Base-by-base conservation (phyloP, 1,140 invertebrate genomes). In the Drosophila setifemur region DNA sequence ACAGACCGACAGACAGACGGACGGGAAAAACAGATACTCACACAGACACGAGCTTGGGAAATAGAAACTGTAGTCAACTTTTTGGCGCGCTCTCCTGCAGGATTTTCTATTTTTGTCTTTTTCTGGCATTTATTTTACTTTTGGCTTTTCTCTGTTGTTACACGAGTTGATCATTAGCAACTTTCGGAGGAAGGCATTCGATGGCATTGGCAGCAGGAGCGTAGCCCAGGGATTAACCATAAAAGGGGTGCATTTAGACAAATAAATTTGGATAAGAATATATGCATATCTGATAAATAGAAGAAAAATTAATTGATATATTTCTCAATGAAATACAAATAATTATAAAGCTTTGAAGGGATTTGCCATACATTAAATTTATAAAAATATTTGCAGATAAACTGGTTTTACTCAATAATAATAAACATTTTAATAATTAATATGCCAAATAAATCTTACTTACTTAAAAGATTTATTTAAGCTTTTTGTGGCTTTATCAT, bases 101-200 rank as follows among this genome's bases (percentile, higher is more conserved):
- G 9, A 33, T 6, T 25, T 63, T 63, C 26, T 48, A 53, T 60
- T 57, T 57, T 33, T 71, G 45, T 61, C 52, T 23, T 18, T 43
- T 45, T 66, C 48, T 29, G 43, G 33, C 60, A 49, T 64, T 64
- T 64, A 64, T 64, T 64, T 64, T 63, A 54, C 75, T 73, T 73
- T 39, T 52, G 39, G 26, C 73, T 68, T 68, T 53, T 28, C 37
- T 45, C 55, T 64, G 67, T 37, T 40, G 66, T 50, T 72, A 81
- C 76, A 68, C 40, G 67, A 81, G 78, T 78, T 83, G 73, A 83
- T 83, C 78, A 83, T 85, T 83, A 85, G 55, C 67, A 71, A 57
- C 50, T 82, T 76, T 70, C 66, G 71, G 73, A 42, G 39, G 25
- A 43, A 28, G 25, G 40, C 64, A 45, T 45, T 31, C 49, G 40